Evolutionary conservation across 2,113 vertebrate genomes (phyloP).

Genomic region (Setophaga kirtlandii): DNA sequence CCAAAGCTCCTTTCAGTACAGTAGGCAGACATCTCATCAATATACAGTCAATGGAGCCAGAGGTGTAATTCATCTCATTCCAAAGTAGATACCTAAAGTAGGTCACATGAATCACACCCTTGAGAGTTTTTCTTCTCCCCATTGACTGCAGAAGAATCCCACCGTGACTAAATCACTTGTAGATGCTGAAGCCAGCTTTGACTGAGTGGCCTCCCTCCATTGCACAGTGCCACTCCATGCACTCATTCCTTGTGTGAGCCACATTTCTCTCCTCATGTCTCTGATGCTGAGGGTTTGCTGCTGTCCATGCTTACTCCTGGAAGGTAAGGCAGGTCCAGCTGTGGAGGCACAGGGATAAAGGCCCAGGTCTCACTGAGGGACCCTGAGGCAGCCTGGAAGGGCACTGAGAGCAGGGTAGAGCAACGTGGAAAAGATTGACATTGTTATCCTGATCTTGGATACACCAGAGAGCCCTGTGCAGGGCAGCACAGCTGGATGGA

Average conservation of each 20-base stretch:
- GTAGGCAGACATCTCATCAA: constrained; percentile 50
- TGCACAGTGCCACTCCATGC: background rate
- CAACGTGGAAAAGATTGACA: background rate
- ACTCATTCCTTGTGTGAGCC: background rate
- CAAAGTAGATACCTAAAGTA: constrained; percentile 25
- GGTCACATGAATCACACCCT: constrained; percentile 45
- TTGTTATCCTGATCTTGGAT: background rate
- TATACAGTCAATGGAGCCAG: constrained; percentile 54
- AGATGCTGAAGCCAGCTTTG: background rate
- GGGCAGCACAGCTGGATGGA: background rate
- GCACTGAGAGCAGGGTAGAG: background rate
- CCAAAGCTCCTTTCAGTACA: constrained; percentile 31
- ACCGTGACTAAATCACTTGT: background rate
- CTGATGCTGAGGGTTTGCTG: background rate
- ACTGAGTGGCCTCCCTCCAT: background rate
- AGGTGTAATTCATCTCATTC: constrained; percentile 52
- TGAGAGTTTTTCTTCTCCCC: background rate
- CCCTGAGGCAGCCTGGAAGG: background rate
- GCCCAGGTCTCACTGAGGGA: background rate
- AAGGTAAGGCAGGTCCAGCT: background rate
- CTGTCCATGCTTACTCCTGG: background rate
- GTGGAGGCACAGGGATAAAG: background rate
- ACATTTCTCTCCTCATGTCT: background rate
- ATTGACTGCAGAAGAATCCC: background rate
- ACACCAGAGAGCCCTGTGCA: background rate